A percentile compares a stretch with the other conserved stretches of the same genome.
phyloP scores from a whole-genome alignment of 1,140 invertebrate species.

The Aricia agestis region DNA sequence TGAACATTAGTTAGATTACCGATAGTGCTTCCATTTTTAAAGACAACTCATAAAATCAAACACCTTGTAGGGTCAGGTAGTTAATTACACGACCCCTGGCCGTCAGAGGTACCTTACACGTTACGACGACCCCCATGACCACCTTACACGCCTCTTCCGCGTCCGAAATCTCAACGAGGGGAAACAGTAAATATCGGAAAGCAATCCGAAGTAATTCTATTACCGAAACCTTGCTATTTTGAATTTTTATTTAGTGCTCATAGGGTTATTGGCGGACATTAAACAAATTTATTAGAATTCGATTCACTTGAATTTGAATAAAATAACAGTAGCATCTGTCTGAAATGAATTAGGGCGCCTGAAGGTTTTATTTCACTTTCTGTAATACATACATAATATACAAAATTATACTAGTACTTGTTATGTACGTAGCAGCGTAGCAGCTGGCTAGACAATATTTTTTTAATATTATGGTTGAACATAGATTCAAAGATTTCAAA shows the following conservation, averaged over 20 bases:
- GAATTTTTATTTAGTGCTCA: slow-evolving; percentile 35
- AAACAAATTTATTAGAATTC: neutral
- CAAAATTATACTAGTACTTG: no score
- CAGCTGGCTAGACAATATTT: no score
- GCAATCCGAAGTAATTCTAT: slow-evolving; percentile 72
- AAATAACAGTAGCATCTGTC: neutral
- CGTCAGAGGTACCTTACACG: slow-evolving; percentile 44
- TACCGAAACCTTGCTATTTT: slow-evolving; percentile 44
- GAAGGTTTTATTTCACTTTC: neutral
- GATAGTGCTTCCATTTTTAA: neutral
- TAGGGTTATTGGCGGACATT: slow-evolving; percentile 21
- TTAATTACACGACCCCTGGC: slow-evolving; percentile 50
- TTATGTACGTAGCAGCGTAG: no score
- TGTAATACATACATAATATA: no score
- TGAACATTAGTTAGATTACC: neutral
- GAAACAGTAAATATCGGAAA: slow-evolving; percentile 75
- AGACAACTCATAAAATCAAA: slow-evolving; percentile 44
- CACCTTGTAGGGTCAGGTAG: slow-evolving; percentile 56
- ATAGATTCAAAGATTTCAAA: no score
- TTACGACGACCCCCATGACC: slow-evolving; percentile 42
- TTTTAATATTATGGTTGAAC: no score
- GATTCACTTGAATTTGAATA: slow-evolving; percentile 6
- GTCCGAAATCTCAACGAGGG: slow-evolving; percentile 57
- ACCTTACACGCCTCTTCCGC: slow-evolving; percentile 64
- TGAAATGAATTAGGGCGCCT: neutral